Base-by-base conservation (phyloP, 2,797 vertebrate genomes). In the Neostethus bicornis region DNA sequence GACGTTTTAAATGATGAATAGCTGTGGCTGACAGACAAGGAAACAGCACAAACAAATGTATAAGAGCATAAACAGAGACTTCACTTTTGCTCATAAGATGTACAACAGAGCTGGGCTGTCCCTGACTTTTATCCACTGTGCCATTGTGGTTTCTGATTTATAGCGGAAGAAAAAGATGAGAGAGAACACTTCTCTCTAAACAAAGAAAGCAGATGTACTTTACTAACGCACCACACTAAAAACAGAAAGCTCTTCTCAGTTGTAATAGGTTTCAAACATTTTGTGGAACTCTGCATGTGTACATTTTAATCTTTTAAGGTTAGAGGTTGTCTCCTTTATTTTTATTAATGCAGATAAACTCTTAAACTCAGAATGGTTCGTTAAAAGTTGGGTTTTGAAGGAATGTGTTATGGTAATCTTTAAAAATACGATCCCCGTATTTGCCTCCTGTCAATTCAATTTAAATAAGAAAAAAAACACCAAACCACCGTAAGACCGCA, bases 131-230 rank as follows among this genome's bases (percentile, higher is more conserved):
- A 83, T 80, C 80, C 77, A 17, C 66, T 48, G 71, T 61, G 79
- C 79, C 84, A 87, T 85, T 87, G 75, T 81, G 84, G 85, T 79
- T 68, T 82, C 71, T 80, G 83, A 90, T 90, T 90, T 88, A 89
- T 74, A 77, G 81, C 78, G 73, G 76, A 81, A 83, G 85, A 72
- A 68, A 79, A 72, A 79, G 78, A 85, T 80, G 85, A 84, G 81
- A 83, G 77, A 81, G 70, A 87, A 81, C 78, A 81, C 85, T 89
- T 86, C 79, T 77, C 62, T 87, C 77, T 73, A 86, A 89, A 90
- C 87, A 90, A 89, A 85, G 77, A 90, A 84, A 90, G 87, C 90
- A 91, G 89, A 92, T 90, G 90, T 87, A 89, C 81, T 87, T 85
- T 78, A 75, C 82, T 85, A 87, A 81, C 67, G 79, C 67, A 13